Evolutionary conservation across 1,140 invertebrate species (phyloP).

Genomic region (Spodoptera frugiperda): DNA sequence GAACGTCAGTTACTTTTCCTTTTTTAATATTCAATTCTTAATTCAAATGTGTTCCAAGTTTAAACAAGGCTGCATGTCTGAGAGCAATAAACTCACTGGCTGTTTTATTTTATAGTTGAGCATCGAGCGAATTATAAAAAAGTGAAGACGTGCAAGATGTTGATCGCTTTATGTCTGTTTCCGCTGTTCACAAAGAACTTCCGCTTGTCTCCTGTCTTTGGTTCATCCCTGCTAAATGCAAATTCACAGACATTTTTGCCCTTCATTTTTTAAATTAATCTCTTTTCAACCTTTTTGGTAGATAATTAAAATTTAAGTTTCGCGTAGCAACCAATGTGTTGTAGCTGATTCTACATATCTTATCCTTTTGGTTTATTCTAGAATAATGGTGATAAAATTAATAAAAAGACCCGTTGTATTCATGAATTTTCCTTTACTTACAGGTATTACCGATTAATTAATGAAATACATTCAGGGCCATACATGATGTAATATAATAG

Average conservation of each 20-base stretch:
- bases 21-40: not conserved
- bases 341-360: too few species aligned
- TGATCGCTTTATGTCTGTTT: slow-evolving; percentile 80
- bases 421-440: too few species aligned
- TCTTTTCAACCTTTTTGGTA: not conserved
- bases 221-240: slow-evolving; percentile 80
- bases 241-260: slow-evolving; percentile 63
- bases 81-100: slow-evolving; percentile 60
- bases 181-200: slow-evolving; percentile 80
- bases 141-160: slow-evolving; percentile 81
- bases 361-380: too few species aligned
- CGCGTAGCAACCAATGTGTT: too few species aligned
- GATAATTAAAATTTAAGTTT: not conserved
- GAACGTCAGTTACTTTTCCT: not conserved
- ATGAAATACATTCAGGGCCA: too few species aligned
- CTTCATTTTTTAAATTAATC: slow-evolving; percentile 54
- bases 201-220: slow-evolving; percentile 81
- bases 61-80: not conserved
- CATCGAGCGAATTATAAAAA: slow-evolving; percentile 64
- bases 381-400: too few species aligned
- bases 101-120: slow-evolving; percentile 55
- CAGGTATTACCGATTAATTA: too few species aligned
- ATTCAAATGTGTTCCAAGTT: not conserved
- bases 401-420: too few species aligned
- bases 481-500: too few species aligned